Evolutionary conservation across 2,888 invertebrate genomes (phyloP).

Genomic region (Melanargia galathea): DNA sequence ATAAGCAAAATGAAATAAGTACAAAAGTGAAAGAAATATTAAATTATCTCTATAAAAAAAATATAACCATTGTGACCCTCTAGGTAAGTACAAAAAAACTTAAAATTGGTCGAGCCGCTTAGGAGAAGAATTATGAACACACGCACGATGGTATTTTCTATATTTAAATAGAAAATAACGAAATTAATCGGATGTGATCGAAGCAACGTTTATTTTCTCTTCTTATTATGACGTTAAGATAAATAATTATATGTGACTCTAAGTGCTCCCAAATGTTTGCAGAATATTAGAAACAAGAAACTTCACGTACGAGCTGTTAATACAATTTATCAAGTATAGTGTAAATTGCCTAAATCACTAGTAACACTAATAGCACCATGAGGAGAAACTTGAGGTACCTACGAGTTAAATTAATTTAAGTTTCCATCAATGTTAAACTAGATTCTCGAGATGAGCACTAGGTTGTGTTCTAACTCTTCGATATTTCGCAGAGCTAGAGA

Average conservation of each 20-base stretch:
- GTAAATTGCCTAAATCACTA: background rate
- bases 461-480: too few species aligned
- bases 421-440: slow-evolving; percentile 5
- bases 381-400: background rate
- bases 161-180: too few species aligned
- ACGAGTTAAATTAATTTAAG: background rate
- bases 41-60: too few species aligned
- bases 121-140: too few species aligned
- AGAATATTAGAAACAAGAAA: slow-evolving; percentile 2
- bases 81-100: too few species aligned
- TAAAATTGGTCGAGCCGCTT: too few species aligned
- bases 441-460: background rate
- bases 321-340: slow-evolving; percentile 7
- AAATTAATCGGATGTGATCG: background rate
- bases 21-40: too few species aligned
- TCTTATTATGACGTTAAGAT: background rate
- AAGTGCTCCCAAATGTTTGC: slow-evolving; percentile 6
- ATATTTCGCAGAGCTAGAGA: background rate
- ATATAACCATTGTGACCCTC: too few species aligned
- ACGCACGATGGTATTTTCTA: too few species aligned
- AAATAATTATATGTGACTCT: slow-evolving; percentile 1
- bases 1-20: too few species aligned
- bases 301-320: background rate
- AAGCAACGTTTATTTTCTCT: background rate
- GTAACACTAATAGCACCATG: background rate